Conservation (phyloP, 1,140 invertebrate genomes). For the Oedothorax gibbosus region DNA sequence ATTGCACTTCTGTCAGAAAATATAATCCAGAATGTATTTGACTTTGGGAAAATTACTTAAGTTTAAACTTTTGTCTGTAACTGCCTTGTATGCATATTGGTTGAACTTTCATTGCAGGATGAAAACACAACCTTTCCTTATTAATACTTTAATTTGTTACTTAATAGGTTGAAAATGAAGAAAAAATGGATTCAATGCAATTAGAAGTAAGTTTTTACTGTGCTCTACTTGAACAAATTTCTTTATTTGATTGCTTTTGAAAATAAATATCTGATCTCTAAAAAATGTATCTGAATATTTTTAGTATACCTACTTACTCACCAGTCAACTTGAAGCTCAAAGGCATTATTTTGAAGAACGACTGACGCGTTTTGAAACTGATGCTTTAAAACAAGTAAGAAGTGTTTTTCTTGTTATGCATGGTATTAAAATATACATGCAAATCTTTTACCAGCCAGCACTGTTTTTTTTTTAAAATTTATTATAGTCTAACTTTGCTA, state of each 20-base stretch:
- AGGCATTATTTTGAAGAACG: slow-evolving; percentile 91
- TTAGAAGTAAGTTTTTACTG: slow-evolving; percentile 72
- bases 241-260: background rate
- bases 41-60: no score
- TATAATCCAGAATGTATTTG: no score
- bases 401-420: background rate
- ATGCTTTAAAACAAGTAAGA: slow-evolving; percentile 63
- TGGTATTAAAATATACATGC: no score
- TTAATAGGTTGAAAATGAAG: slow-evolving; percentile 72
- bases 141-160: slow-evolving; percentile 6
- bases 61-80: no score
- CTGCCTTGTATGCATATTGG: no score
- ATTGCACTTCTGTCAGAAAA: background rate
- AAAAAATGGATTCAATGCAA: slow-evolving; percentile 93
- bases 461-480: no score
- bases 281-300: slow-evolving; percentile 62
- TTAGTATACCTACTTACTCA: slow-evolving; percentile 96
- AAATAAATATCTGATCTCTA: background rate
- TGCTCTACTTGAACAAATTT: no score
- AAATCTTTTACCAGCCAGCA: no score
- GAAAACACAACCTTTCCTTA: no score
- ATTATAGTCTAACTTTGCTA: no score
- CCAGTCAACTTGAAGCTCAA: slow-evolving; percentile 95
- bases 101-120: no score
- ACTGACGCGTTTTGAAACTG: slow-evolving; percentile 75